These are phyloP conservation scores for Pseudorasbora parva DNA, from an alignment of 2,113 vertebrate species.

Conservation along the genomic window DNA sequence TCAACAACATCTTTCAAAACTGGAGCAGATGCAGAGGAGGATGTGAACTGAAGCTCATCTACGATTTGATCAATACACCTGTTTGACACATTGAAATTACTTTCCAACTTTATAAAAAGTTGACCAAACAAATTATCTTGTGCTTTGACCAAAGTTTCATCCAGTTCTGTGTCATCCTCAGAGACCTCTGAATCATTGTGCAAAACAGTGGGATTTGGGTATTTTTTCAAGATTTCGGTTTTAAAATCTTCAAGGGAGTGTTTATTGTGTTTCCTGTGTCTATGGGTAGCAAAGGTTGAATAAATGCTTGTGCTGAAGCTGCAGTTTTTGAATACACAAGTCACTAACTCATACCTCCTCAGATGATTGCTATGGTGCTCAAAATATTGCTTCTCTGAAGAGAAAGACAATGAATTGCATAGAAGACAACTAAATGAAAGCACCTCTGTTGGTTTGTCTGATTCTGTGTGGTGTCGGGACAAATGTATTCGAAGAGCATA, in stretches of 20 bases:
- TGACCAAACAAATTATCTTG: background rate
- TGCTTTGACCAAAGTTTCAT: slow-evolving; percentile 19
- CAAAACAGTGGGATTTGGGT: background rate
- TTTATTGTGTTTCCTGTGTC: slow-evolving; percentile 27
- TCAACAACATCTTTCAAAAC: too few relatives aligned
- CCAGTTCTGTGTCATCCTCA: background rate
- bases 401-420: background rate
- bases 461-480: slow-evolving; percentile 16
- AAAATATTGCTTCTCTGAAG: slow-evolving; percentile 43
- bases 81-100: slow-evolving; percentile 1
- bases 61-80: slow-evolving; percentile 1
- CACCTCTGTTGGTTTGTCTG: background rate
- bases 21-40: slow-evolving; percentile 25
- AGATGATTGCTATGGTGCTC: slow-evolving; percentile 19
- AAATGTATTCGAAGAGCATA: slow-evolving; percentile 20
- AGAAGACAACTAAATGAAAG: slow-evolving; percentile 21
- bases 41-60: slow-evolving; percentile 43
- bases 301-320: slow-evolving; percentile 35
- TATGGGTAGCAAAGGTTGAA: slow-evolving; percentile 32
- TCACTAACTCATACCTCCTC: slow-evolving; percentile 4
- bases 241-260: slow-evolving; percentile 27
- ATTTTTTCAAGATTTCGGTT: slow-evolving; percentile 23
- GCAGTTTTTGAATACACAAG: slow-evolving; percentile 38
- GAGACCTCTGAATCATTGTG: background rate
- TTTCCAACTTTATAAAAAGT: slow-evolving; percentile 15